Percentiles rank a stretch among this genome's conserved stretches.
Conservation (phyloP, 2,888 invertebrate genomes). For the Cheilosia vulpina region DNA sequence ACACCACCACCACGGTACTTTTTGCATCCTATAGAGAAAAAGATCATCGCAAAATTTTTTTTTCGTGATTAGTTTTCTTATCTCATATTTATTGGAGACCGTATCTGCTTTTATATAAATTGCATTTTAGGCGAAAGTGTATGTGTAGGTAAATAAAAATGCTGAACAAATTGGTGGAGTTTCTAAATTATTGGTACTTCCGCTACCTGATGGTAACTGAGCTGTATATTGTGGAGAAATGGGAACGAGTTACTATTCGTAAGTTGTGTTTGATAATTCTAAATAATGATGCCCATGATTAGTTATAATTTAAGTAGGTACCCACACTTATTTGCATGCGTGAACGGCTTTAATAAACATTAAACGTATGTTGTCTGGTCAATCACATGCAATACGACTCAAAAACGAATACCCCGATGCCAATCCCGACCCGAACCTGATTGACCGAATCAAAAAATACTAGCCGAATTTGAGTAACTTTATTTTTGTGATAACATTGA, state of each 20-base stretch:
- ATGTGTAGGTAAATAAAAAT: constrained; percentile 73
- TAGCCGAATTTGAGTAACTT: too few relatives aligned
- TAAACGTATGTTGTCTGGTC: too few relatives aligned
- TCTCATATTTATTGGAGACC: background rate
- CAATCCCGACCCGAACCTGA: too few relatives aligned
- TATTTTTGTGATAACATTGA: too few relatives aligned
- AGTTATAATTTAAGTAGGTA: too few relatives aligned
- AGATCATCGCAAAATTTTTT: constrained; percentile 12
- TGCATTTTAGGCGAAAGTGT: background rate
- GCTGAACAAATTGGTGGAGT: constrained; percentile 83
- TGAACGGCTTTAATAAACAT: too few relatives aligned
- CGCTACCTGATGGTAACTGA: constrained; percentile 88
- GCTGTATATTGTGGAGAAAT: constrained; percentile 89
- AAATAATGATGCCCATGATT: background rate
- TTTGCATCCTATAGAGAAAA: too few relatives aligned
- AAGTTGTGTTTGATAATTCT: constrained; percentile 78
- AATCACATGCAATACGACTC: too few relatives aligned
- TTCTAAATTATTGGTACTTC: constrained; percentile 88
- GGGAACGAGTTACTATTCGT: constrained; percentile 89
- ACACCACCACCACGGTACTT: too few relatives aligned
- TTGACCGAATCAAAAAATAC: too few relatives aligned
- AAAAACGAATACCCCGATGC: too few relatives aligned
- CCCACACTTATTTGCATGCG: too few relatives aligned
- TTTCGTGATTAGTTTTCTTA: background rate
- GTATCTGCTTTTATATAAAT: background rate